Percentiles rank a stretch among this genome's conserved stretches.
phyloP scores from a whole-genome alignment of 37 sponge, comb jelly and placozoan genomes.

The Dysidea cf. avara region DNA sequence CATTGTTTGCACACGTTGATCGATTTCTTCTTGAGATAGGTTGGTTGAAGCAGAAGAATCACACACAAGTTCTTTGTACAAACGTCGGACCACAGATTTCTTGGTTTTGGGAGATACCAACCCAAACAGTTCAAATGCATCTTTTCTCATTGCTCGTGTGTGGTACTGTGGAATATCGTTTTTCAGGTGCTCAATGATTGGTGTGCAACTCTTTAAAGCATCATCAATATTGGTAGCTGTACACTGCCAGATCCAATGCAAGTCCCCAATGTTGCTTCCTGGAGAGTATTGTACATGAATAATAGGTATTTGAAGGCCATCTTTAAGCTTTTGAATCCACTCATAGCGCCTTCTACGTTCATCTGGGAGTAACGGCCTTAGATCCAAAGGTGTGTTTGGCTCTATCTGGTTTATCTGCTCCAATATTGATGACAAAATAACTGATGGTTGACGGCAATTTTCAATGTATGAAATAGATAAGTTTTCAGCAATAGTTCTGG shows the following conservation, averaged over 20 bases:
- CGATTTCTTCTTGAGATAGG: slow-evolving; percentile 19
- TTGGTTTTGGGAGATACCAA: slow-evolving; percentile 20
- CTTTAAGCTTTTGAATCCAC: slow-evolving; percentile 15
- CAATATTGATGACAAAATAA: too few relatives aligned
- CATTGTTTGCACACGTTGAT: slow-evolving; percentile 21
- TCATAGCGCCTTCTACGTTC: slow-evolving; percentile 28
- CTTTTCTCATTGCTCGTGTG: slow-evolving; percentile 40
- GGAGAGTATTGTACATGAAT: slow-evolving; percentile 15
- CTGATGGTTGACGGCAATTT: too few relatives aligned
- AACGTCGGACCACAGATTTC: slow-evolving; percentile 15
- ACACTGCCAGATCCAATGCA: slow-evolving; percentile 28
- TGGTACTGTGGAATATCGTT: slow-evolving; percentile 30
- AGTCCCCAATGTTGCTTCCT: slow-evolving; percentile 14
- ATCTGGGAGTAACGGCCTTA: background rate
- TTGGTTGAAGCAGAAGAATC: slow-evolving; percentile 44
- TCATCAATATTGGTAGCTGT: slow-evolving; percentile 6
- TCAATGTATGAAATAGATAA: too few relatives aligned
- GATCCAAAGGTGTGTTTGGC: too few relatives aligned
- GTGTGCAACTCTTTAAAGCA: slow-evolving; percentile 5
- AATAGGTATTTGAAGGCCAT: slow-evolving; percentile 22
- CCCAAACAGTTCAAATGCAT: slow-evolving; percentile 39
- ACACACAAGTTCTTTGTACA: slow-evolving; percentile 29
- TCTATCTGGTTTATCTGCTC: too few relatives aligned
- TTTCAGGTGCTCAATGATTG: slow-evolving; percentile 19
- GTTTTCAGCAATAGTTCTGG: background rate